A percentile compares a stretch with the other conserved stretches of the same genome.
Evolutionary conservation across 2,113 vertebrate species (phyloP).

Genomic region (Eurystomus gularis): DNA sequence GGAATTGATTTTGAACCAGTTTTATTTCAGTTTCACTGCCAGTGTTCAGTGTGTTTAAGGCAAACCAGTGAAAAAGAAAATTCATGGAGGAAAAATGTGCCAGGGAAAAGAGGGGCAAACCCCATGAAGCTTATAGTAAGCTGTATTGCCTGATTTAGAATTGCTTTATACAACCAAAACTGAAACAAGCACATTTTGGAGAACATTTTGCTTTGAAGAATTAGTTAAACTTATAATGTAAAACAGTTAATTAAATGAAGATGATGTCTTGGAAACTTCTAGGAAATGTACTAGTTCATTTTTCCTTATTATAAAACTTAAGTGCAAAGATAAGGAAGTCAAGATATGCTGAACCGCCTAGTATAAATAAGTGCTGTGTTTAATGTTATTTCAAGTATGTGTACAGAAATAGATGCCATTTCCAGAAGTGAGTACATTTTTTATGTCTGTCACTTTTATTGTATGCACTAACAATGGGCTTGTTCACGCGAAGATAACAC

Average conservation of each 20-base stretch:
- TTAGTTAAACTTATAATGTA: fast-evolving
- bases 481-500: neutral
- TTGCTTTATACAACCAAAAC: neutral
- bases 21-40: neutral
- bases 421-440: neutral
- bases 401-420: conserved; percentile 23
- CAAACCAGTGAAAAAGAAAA: neutral
- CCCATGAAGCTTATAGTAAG: neutral
- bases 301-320: neutral
- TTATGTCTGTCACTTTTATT: neutral
- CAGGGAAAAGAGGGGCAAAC: neutral
- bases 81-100: neutral
- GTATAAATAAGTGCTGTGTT: neutral
- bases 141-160: neutral
- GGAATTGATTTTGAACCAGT: neutral
- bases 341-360: neutral
- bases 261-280: neutral
- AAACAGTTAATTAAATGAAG: neutral
- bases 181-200: neutral
- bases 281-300: neutral
- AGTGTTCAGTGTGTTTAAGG: neutral
- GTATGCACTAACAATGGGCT: neutral
- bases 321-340: neutral
- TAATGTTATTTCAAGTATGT: neutral
- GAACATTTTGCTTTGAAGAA: neutral